A percentile compares a stretch with the other conserved stretches of the same genome.
Evolutionary conservation across 2,888 invertebrate species (phyloP).

Genomic region (Pandemis cinnamomeana): DNA sequence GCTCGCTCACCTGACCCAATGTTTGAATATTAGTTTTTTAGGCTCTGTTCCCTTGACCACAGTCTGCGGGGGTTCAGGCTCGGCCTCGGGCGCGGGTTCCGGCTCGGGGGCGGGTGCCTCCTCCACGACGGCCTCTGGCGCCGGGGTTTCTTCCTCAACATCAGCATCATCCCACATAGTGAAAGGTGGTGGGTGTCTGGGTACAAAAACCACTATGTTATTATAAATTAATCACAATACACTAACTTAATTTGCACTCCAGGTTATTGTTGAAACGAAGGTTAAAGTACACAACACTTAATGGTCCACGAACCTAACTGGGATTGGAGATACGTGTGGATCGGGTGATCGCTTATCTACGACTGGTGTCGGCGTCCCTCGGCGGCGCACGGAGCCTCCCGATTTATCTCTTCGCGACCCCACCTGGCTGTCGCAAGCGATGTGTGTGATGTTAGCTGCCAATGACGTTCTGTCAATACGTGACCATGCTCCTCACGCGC

Average conservation of each 20-base stretch:
- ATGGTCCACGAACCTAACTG: constrained; percentile 69
- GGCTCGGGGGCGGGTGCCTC: constrained; percentile 55
- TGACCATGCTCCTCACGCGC: constrained; percentile 73
- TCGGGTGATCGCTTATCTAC: constrained; percentile 76
- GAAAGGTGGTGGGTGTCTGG: constrained; percentile 67
- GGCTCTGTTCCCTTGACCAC: constrained; percentile 82
- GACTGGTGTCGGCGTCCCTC: constrained; percentile 70
- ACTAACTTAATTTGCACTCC: constrained; percentile 18
- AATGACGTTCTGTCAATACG: constrained; percentile 82
- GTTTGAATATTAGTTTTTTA: constrained; percentile 89
- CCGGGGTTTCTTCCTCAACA: constrained; percentile 77
- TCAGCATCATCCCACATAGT: constrained; percentile 84
- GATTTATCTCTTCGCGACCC: constrained; percentile 80
- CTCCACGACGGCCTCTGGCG: constrained; percentile 59
- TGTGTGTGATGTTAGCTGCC: constrained; percentile 66
- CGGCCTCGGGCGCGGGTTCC: constrained; percentile 74
- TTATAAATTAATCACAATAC: constrained; percentile 27
- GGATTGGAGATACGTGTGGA: constrained; percentile 76
- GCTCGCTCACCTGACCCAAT: constrained; percentile 89
- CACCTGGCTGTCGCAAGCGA: constrained; percentile 77
- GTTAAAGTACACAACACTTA: constrained; percentile 43
- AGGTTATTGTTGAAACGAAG: neutral
- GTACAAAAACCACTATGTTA: constrained; percentile 65
- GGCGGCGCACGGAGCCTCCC: constrained; percentile 72
- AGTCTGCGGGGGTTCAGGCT: constrained; percentile 71